phyloP scores from a whole-genome alignment of 1,140 invertebrate species.

The Zaprionus africanus region DNA sequence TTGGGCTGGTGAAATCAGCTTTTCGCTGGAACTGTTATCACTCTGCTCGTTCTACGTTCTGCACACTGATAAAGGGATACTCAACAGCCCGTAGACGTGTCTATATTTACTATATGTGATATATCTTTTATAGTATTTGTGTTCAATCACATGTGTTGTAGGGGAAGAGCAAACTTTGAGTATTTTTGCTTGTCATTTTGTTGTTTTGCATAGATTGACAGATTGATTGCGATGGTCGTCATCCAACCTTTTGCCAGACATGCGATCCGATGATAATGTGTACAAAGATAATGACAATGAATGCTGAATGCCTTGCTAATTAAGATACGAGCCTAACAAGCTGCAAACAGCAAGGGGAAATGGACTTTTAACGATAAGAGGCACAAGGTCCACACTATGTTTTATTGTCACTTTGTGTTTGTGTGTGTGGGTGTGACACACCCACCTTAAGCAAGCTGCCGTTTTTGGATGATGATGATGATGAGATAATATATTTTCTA shows the following conservation, averaged over 20 bases:
- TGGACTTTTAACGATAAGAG: conserved; percentile 54
- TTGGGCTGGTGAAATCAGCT: conserved; percentile 22
- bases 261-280: conserved; percentile 34
- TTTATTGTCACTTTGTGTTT: conserved; percentile 22
- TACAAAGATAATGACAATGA: conserved; percentile 32
- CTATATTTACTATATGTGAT: not conserved
- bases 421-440: conserved; percentile 51
- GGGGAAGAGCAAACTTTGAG: not conserved
- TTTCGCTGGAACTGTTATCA: conserved; percentile 36
- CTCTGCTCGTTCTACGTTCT: not conserved
- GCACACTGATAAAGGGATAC: conserved; percentile 20
- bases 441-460: conserved; percentile 38
- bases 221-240: conserved; percentile 21
- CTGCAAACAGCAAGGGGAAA: conserved; percentile 32
- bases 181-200: conserved; percentile 16
- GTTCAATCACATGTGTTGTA: not conserved
- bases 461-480: conserved; percentile 15
- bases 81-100: not conserved
- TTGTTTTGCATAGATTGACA: conserved; percentile 39
- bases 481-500: conserved; percentile 78
- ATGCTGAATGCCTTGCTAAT: conserved; percentile 49
- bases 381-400: conserved; percentile 37
- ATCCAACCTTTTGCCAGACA: conserved; percentile 41
- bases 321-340: conserved; percentile 57
- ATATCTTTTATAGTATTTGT: conserved; percentile 12